A percentile compares a stretch with the other conserved stretches of the same genome.
These are phyloP conservation scores for Drosophila pandora DNA, from an alignment of 1,140 invertebrate genomes.

Conservation along the genomic window DNA sequence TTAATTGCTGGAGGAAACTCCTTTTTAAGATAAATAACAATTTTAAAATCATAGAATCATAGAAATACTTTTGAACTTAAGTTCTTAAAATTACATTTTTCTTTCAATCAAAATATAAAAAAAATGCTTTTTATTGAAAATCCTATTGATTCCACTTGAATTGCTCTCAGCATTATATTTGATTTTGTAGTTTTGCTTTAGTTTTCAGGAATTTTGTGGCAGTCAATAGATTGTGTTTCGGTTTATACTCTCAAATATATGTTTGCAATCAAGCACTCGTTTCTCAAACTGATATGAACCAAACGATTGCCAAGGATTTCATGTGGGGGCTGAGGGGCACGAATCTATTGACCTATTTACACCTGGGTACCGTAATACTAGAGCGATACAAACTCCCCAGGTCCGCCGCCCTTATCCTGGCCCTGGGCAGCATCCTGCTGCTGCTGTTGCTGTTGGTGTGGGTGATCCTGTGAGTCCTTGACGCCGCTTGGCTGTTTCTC, in stretches of 20 bases:
- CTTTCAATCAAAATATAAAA: not conserved
- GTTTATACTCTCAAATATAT: constrained; percentile 2
- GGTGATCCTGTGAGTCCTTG: constrained; percentile 19
- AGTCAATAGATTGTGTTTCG: constrained; percentile 70
- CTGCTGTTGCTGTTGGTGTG: constrained; percentile 26
- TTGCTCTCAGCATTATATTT: constrained; percentile 40
- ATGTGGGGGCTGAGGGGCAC: constrained; percentile 18
- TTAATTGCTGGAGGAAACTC: too few relatives aligned
- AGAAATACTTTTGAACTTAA: too few relatives aligned
- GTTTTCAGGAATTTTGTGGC: constrained; percentile 17
- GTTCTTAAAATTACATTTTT: too few relatives aligned
- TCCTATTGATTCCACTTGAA: constrained; percentile 47
- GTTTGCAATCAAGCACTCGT: constrained; percentile 15
- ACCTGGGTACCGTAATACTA: constrained; percentile 83
- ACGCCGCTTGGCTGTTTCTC: constrained; percentile 39
- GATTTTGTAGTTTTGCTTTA: not conserved
- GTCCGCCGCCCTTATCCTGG: constrained; percentile 51
- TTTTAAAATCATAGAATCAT: too few relatives aligned
- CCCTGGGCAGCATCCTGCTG: constrained; percentile 33
- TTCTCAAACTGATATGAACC: constrained; percentile 69
- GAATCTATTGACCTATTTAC: constrained; percentile 76
- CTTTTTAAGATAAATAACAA: too few relatives aligned
- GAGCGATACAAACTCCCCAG: constrained; percentile 77
- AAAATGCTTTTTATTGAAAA: constrained; percentile 1
- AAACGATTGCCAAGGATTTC: constrained; percentile 59